Percentiles rank a stretch among this genome's conserved stretches.
Evolutionary conservation across 2,888 invertebrate species (phyloP).

Genomic region (Branchipolynoe longqiensis): DNA sequence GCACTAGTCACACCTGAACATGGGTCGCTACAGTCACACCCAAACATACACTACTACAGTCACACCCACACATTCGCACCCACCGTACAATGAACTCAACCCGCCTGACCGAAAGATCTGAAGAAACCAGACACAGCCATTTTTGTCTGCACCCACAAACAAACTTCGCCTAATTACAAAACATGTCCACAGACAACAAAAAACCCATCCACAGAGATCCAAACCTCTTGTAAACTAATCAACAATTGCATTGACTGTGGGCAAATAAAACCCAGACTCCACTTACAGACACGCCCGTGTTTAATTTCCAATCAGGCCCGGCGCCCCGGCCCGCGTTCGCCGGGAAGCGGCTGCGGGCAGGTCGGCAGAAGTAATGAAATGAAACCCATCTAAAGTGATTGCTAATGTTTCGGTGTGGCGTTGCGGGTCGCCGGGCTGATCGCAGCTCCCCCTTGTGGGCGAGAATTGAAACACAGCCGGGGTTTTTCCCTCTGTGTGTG

Average conservation of each 20-base stretch:
- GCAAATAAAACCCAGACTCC: neutral
- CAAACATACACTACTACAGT: too few relatives aligned
- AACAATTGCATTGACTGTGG: neutral
- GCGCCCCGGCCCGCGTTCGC: neutral
- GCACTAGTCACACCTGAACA: too few relatives aligned
- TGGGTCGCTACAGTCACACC: too few relatives aligned
- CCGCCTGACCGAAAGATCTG: neutral
- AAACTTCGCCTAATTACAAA: constrained; percentile 34
- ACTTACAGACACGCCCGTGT: constrained; percentile 14
- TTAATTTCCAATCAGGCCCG: constrained; percentile 27
- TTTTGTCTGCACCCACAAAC: neutral
- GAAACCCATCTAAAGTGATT: constrained; percentile 11
- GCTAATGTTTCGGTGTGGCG: constrained; percentile 21
- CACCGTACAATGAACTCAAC: too few relatives aligned
- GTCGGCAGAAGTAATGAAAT: constrained; percentile 38
- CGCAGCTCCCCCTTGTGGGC: neutral
- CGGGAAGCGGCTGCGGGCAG: neutral
- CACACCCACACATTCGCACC: too few relatives aligned
- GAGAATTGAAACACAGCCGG: constrained; percentile 17
- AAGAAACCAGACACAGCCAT: neutral
- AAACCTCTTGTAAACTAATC: constrained; percentile 24
- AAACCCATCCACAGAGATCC: too few relatives aligned
- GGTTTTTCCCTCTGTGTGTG: neutral
- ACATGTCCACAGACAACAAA: neutral
- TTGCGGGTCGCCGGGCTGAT: neutral